Evolutionary conservation across 2,113 vertebrate genomes (phyloP), one percentile per base, ranked within the genome.

Genomic region (Heterotis niloticus): DNA sequence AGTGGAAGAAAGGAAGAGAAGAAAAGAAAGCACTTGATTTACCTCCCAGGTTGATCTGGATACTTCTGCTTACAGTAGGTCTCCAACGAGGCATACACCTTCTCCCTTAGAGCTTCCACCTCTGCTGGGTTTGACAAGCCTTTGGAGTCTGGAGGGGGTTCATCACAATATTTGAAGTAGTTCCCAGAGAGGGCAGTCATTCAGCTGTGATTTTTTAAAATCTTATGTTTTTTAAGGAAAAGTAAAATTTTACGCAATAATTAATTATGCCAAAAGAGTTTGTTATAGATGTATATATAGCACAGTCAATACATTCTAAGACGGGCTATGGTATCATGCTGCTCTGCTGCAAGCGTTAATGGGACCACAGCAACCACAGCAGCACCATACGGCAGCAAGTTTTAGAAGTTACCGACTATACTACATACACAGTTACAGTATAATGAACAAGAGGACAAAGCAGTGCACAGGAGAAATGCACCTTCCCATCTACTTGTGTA

Each of bases 11-110:
- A 28, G 62, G 4, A 28, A 81, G 85, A 88, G 54, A 29, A n/a
- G 78, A 71, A 17, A 13, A 73, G 77, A 1, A 0, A 65, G 78
- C 78, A 75, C 54, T 77, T 70, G 18, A 51, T 64, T 67, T 82
- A 99, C 98, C 98, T 96, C 70, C 98, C 98, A 0, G 98, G 98
- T 93, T 99, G 98, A 84, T 99, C 98, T 0, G 98, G 98, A 89
- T 99, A 99, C 89, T 98, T 99, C 85, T 99, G 97, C 90, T 99
- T 99, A 91, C 98, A 99, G 87, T 98, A 99, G 0, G 97, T 96
- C 90, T 99, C 98, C 87, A 99, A 91, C 0, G 98, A 99, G 0
- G 98, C 98, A 0, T 99, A 99, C 66, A 99, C 98, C 85, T 99
- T 99, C 93, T 99, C 98, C 81, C 98, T 90, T 66, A 99, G 89